These are phyloP conservation scores for Stictonetta naevosa DNA, from an alignment of 2,113 vertebrate genomes.

Conservation along the genomic window DNA sequence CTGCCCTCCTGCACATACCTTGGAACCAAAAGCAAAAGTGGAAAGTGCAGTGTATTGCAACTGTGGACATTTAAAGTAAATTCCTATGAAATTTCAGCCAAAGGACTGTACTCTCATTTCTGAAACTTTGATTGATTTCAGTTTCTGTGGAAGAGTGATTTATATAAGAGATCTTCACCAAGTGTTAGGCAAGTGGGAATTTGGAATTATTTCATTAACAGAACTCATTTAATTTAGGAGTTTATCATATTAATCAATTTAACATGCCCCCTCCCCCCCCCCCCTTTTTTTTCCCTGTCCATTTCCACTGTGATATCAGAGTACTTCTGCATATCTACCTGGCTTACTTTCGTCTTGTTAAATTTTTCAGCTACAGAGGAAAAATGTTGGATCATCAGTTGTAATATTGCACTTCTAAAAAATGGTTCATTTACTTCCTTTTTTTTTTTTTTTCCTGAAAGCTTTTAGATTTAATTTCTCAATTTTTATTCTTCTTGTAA, in stretches of 20 bases:
- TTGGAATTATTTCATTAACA: slow-evolving; percentile 25
- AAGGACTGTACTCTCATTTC: neutral
- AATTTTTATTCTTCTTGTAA: neutral
- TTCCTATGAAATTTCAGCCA: slow-evolving; percentile 27
- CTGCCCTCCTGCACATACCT: slow-evolving; percentile 37
- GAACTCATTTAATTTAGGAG: neutral
- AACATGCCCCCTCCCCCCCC: neutral
- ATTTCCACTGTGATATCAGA: neutral
- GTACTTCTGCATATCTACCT: neutral
- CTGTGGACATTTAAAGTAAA: slow-evolving; percentile 2
- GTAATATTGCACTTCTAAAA: neutral
- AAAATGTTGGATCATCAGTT: neutral
- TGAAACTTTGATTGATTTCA: slow-evolving; percentile 16
- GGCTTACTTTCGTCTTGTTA: neutral
- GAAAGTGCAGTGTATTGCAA: neutral
- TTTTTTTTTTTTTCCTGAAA: neutral
- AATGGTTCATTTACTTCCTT: neutral
- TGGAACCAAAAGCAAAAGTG: slow-evolving; percentile 17
- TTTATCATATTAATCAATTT: slow-evolving; percentile 11
- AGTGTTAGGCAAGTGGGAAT: neutral
- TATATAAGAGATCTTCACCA: neutral
- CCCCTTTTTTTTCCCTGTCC: neutral
- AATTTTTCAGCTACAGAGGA: neutral
- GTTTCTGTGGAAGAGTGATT: neutral
- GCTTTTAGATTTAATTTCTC: neutral